Evolutionary conservation across 2,113 vertebrate species (phyloP).

Genomic region (Neotoma lepida): DNA sequence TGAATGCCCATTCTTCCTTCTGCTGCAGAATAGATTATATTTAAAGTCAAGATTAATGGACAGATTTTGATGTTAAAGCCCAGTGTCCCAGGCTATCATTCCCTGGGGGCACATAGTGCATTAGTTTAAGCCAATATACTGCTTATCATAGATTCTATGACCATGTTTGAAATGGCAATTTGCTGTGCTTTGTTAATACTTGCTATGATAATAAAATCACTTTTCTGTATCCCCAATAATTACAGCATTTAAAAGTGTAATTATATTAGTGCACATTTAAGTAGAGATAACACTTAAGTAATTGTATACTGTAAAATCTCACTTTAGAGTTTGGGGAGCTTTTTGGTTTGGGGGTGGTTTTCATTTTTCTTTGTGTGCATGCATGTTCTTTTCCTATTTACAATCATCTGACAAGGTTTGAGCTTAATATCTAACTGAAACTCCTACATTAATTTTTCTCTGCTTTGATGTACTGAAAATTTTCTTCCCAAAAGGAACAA

Average conservation of each 20-base stretch:
- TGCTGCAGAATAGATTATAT: constrained; percentile 89
- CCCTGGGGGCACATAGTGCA: constrained; percentile 91
- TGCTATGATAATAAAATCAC: constrained; percentile 95
- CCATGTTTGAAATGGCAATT: constrained; percentile 89
- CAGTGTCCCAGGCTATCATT: constrained; percentile 87
- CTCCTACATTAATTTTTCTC: constrained; percentile 62
- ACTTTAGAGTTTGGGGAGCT: constrained; percentile 67
- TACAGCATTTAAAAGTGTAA: constrained; percentile 96
- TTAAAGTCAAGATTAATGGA: constrained; percentile 96
- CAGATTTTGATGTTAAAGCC: constrained; percentile 89
- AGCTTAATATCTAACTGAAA: constrained; percentile 74
- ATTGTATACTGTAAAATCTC: constrained; percentile 88
- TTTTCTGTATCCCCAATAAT: constrained; percentile 93
- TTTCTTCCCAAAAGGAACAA: constrained; percentile 58
- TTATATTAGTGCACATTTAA: constrained; percentile 94
- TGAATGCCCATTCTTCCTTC: constrained; percentile 88
- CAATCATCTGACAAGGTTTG: constrained; percentile 75
- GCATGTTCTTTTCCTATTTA: constrained; percentile 74
- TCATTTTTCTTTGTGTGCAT: background rate
- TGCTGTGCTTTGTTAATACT: constrained; percentile 88
- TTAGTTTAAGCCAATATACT: constrained; percentile 89
- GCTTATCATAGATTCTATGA: constrained; percentile 88
- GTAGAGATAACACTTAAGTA: constrained; percentile 90
- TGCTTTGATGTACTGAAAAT: constrained; percentile 64
- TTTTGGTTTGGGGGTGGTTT: background rate